phyloP scores from a whole-genome alignment of 2,113 vertebrate species.

The Microcebus lehilahytsara region DNA sequence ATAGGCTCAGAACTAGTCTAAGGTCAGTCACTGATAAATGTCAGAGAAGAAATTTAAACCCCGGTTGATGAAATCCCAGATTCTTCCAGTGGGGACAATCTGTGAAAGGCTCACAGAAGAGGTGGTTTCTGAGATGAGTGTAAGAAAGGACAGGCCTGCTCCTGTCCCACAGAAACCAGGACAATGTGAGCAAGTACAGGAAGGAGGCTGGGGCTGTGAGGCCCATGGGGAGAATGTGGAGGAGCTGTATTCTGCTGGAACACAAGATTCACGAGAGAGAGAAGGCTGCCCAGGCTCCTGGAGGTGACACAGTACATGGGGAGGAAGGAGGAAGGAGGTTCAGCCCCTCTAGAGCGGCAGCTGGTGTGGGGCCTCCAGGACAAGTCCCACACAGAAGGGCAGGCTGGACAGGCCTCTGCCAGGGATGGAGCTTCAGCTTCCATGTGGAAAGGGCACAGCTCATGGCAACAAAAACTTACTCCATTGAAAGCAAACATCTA shows the following conservation, averaged over 20 bases:
- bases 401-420: not conserved
- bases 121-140: not conserved
- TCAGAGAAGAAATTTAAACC: not conserved
- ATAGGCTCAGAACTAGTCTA: not conserved
- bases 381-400: not conserved
- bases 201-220: not conserved
- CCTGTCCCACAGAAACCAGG: not conserved
- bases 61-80: not conserved
- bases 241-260: not conserved
- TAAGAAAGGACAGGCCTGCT: not conserved
- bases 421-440: not conserved
- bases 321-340: not conserved
- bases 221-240: not conserved
- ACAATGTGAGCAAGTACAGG: not conserved
- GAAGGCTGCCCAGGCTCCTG: not conserved
- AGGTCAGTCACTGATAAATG: not conserved
- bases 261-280: not conserved
- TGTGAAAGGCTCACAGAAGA: not conserved
- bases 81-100: not conserved
- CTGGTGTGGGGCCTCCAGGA: not conserved
- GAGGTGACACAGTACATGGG: fast-evolving
- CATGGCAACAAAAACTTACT: not conserved
- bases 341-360: not conserved
- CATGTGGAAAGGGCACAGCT: not conserved
- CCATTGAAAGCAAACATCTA: not conserved